Evolutionary conservation across 2,797 vertebrate genomes (phyloP).

Genomic region (Dryobates pubescens): DNA sequence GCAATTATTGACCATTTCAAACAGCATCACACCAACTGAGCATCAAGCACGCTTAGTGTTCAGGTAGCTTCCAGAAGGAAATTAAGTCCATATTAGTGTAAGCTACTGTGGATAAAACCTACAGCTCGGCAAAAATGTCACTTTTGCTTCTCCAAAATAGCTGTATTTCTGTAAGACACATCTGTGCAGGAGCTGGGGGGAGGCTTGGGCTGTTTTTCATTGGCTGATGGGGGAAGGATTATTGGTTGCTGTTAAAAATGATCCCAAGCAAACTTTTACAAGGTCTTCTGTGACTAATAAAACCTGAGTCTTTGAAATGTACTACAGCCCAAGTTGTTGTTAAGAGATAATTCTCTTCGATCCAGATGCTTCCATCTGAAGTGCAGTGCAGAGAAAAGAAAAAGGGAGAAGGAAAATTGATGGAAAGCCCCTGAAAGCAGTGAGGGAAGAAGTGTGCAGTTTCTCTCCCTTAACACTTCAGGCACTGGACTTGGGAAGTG

Average conservation of each 20-base stretch:
- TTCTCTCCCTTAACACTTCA: background rate
- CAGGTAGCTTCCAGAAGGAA: slow-evolving; percentile 39
- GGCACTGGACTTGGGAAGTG: background rate
- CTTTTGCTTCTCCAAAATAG: slow-evolving; percentile 5
- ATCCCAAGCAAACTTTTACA: slow-evolving; percentile 67
- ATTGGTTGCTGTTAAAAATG: slow-evolving; percentile 59
- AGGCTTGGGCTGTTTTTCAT: slow-evolving; percentile 9
- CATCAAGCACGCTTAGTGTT: background rate
- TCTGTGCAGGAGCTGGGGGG: background rate
- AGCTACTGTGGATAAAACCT: slow-evolving; percentile 23
- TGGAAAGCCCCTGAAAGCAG: slow-evolving; percentile 11
- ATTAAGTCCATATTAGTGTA: background rate
- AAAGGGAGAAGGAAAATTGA: slow-evolving; percentile 20
- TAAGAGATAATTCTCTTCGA: slow-evolving; percentile 61
- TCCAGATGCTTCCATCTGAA: slow-evolving; percentile 57
- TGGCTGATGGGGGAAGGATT: slow-evolving; percentile 45
- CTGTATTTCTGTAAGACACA: slow-evolving; percentile 16
- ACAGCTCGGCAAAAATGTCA: background rate
- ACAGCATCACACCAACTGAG: background rate
- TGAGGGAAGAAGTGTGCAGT: background rate
- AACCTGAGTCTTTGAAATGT: slow-evolving; percentile 58
- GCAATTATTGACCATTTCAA: background rate
- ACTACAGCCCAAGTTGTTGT: slow-evolving; percentile 47
- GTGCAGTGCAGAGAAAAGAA: background rate
- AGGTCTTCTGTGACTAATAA: slow-evolving; percentile 66